Evolutionary conservation across 2,888 invertebrate species (phyloP).

Genomic region (Galerucella nymphaeae): DNA sequence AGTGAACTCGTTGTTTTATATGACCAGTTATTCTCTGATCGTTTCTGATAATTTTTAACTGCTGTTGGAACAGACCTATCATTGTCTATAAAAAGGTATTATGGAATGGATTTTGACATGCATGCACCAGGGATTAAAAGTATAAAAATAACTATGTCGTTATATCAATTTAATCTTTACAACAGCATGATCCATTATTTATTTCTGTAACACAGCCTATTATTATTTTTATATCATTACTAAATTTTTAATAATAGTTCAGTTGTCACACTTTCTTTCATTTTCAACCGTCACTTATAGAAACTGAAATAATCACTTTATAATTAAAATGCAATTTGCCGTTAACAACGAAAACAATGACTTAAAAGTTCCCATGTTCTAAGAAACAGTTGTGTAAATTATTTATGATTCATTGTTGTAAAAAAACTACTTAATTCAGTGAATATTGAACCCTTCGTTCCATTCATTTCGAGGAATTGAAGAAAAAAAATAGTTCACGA

Average conservation of each 20-base stretch:
- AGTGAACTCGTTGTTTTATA: too few relatives aligned
- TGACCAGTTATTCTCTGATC: too few relatives aligned
- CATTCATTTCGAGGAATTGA: too few relatives aligned
- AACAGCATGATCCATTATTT: not conserved
- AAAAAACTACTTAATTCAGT: not conserved
- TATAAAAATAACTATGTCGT: not conserved
- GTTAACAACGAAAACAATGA: not conserved
- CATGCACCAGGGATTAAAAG: too few relatives aligned
- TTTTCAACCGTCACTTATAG: not conserved
- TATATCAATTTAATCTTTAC: not conserved
- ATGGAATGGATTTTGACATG: too few relatives aligned
- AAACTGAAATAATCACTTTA: conserved; percentile 1
- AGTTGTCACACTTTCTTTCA: not conserved
- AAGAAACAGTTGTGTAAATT: conserved; percentile 6
- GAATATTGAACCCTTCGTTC: too few relatives aligned
- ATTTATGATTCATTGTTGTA: not conserved
- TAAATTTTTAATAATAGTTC: not conserved
- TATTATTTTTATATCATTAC: not conserved
- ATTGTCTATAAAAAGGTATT: too few relatives aligned
- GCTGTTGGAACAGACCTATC: too few relatives aligned
- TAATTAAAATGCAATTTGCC: conserved; percentile 4
- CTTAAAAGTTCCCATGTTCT: conserved; percentile 5
- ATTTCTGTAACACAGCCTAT: not conserved
- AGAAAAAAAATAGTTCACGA: too few relatives aligned
- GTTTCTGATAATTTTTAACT: too few relatives aligned